Evolutionary conservation across 2,113 vertebrate species (phyloP), one percentile per base, ranked within the genome.

Genomic region (Podarcis raffonei): DNA sequence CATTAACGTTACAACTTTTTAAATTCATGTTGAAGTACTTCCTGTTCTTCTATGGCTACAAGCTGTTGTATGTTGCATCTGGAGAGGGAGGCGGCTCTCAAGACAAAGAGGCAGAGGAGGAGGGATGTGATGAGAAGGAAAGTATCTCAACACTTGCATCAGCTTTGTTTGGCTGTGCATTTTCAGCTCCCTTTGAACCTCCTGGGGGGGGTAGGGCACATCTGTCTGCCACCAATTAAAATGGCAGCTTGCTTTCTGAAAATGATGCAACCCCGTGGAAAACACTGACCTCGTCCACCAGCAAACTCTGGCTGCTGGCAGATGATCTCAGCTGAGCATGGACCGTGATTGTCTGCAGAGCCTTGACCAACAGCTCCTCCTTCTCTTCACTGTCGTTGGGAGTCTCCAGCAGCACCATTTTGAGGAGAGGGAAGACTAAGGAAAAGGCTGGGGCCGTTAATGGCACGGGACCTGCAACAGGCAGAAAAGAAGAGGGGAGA

Each of bases 361-460:
- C 97, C 90, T 97, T 97, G 90, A 95, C 98, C 97, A 98, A 96
- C 85, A 97, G 94, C 75, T 95, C 96, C 89, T 99, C 98, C 0
- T 93, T 94, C 90, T 99, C 98, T 92, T 99, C 98, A 0, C 94
- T 97, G 92, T 97, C 97, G 90, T 95, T 96, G 13, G 97, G 95
- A 53, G 97, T 98, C 87, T 98, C 97, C 12, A 93, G 97, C 93
- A 99, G 97, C 91, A 98, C 97, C 1, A 96, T 97, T 90, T 99
- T 99, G 39, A 99, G 95, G 78, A 99, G 97, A 2, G 99, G 98
- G 95, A 99, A 99, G 94, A 98, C 98, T 89, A 98, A 97, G 91
- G 98, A 98, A 93, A 98, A 98, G 2, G 97, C 97, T 81, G 97
- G 97, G 6, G 97, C 97, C 0, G 97, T 96, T 87, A 98, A 92